Evolutionary conservation across 2,113 vertebrate species (phyloP), one percentile per base, ranked within the genome.

Genomic region (Anguilla japonica): DNA sequence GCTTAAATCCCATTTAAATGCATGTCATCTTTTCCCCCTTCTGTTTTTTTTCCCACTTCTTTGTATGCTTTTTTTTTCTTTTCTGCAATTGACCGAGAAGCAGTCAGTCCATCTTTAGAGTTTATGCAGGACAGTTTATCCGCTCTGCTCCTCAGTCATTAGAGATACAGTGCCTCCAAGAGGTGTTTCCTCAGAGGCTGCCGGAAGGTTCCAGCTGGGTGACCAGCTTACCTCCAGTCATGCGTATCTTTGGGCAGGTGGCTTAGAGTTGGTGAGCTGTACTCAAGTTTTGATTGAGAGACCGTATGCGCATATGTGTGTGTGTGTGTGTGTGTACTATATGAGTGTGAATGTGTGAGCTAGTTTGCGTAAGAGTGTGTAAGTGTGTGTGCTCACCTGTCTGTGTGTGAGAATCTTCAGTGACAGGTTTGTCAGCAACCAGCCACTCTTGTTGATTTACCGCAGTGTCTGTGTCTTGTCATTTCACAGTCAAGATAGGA

Each of bases 1-100:
- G 83, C 87, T 87, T 86, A 89, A 89, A 89, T 89, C 89, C 87
- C 81, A 89, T 90, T 90, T 90, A 88, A 89, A 90, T 90, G 88
- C 88, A 85, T 87, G 83, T 83, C 85, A 89, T 80, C 13, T 79
- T 6, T 71, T 84, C 82, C 22, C 8, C 67, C 71, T 60, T 79
- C 81, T 83, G 26, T 84, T 84, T 39, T 84, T 40, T 84, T 60
- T 60, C 56, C 22, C 60, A 53, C 60, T 26, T 67, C 60, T 22
- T 67, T 67, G 14, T 60, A 26, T 83, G 22, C 34, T 83, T 18
- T 57, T 34, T 67, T 34, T 75, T 34, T 34, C 53, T 79, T 84
- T 83, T 87, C 80, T 89, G 86, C 81, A 87, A 84, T 79, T 26
- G 41, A 85, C 56, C 57, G 87, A 83, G 83, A 83, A 87, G 82